Base-by-base conservation (phyloP, 2,113 vertebrate species). In the Hyperopisus bebe region DNA sequence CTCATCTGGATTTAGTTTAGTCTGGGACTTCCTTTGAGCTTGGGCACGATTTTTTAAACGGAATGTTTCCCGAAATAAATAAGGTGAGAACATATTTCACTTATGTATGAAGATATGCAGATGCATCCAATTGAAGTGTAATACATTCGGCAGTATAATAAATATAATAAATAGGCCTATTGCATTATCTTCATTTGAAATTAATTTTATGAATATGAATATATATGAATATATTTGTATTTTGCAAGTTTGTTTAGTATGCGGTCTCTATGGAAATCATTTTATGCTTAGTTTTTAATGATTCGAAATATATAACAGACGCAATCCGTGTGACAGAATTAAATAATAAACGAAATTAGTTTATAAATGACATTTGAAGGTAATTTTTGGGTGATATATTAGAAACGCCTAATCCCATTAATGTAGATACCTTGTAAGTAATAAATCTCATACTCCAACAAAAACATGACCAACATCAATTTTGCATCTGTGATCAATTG, bases 21-120 rank as follows among this genome's bases (percentile, higher is more conserved):
- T 35, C 11, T 50, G 85, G 50, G n/a, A 47, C 44, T 10, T 39
- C 9, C 50, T 53, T 70, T 35, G 31, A 87, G n/a, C 15, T 35
- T 53, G 48, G 44, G 44, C 19, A 46, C 82, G 39, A 53, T 87
- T 53, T 51, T 62, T 87, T 35, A 35, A 53, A 21, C 19, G 93
- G 51, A 90, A 96, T 96, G 96, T 92, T 96, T 90, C 96, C 96
- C 90, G 96, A 96, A 94, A 96, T 96, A 74, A 96, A 95, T 89
- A 96, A 96, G 95, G 95, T 96, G 93, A 95, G 42, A 62, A 8
- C 47, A 35, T 31, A 27, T 91, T 84, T 89, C 91, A 87, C 90
- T 91, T 91, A 27, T 86, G 93, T 66, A 31, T 70, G 62, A 70
- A 70, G 62, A 31, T 66, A 86, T 93, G 92, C 8, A 88, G 24